These are phyloP conservation scores for Lagopus leucura DNA, from an alignment of 2,113 vertebrate genomes.

Conservation along the genomic window DNA sequence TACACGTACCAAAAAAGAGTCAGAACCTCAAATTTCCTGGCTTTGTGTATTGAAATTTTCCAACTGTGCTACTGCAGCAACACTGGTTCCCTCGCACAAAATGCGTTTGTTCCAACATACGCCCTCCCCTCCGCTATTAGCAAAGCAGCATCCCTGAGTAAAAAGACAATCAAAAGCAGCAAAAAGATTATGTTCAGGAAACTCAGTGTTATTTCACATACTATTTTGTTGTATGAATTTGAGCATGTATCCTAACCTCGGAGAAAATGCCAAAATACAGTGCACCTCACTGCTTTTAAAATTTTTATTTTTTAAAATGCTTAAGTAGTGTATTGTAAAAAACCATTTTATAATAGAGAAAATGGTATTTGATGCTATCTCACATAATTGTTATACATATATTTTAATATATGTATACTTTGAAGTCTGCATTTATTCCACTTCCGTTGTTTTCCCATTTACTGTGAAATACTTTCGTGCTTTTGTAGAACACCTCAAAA, in stretches of 20 bases:
- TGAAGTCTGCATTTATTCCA: constrained; percentile 3
- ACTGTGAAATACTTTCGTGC: neutral
- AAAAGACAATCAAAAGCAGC: neutral
- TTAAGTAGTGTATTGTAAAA: neutral
- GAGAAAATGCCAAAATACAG: neutral
- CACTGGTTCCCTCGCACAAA: constrained; percentile 29
- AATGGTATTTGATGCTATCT: neutral
- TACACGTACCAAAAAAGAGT: constrained; percentile 51
- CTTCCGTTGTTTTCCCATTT: constrained; percentile 15
- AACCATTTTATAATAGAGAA: neutral
- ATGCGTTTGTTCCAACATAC: neutral
- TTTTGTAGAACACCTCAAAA: constrained; percentile 17
- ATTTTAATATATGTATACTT: neutral
- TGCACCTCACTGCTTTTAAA: neutral
- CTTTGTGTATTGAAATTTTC: constrained; percentile 39
- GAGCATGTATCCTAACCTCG: neutral
- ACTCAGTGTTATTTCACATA: neutral
- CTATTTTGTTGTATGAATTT: neutral
- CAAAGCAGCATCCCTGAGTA: neutral
- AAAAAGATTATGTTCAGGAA: neutral
- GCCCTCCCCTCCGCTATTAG: neutral
- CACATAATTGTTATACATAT: neutral
- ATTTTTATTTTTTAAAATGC: neutral
- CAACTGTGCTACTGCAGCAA: constrained; percentile 32
- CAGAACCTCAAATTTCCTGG: constrained; percentile 60